Percentiles rank a stretch among this genome's conserved stretches.
phyloP scores from a whole-genome alignment of 2,888 invertebrate genomes.

The Synergus japonicus region DNA sequence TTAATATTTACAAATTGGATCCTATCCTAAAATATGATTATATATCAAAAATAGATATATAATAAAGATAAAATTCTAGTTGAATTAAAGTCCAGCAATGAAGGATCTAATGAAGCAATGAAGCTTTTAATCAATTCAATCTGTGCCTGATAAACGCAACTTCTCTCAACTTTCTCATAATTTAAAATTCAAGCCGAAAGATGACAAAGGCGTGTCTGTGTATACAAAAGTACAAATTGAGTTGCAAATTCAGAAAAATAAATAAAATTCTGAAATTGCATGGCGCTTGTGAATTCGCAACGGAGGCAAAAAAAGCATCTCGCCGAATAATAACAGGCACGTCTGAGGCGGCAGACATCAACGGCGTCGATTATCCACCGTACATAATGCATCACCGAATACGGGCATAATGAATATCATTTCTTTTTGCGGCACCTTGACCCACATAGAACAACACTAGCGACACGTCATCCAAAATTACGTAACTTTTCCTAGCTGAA shows the following conservation, averaged over 20 bases:
- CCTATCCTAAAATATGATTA: no score
- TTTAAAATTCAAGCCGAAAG: neutral
- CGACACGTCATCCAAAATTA: constrained; percentile 65
- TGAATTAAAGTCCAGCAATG: no score
- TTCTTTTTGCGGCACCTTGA: constrained; percentile 74
- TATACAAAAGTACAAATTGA: neutral
- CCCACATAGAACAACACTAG: constrained; percentile 68
- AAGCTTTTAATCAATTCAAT: no score
- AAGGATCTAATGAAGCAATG: no score
- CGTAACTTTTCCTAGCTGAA: constrained; percentile 52
- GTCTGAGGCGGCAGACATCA: constrained; percentile 39
- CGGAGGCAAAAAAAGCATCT: constrained; percentile 14
- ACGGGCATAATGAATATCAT: constrained; percentile 75
- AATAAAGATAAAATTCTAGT: no score
- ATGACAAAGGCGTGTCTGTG: neutral
- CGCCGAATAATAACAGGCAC: constrained; percentile 30
- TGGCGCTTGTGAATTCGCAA: constrained; percentile 31
- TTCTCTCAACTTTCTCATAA: neutral
- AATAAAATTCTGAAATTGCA: neutral
- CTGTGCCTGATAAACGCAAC: no score
- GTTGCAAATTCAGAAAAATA: constrained; percentile 27
- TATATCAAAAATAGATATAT: no score
- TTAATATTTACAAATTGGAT: no score
- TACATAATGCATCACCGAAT: constrained; percentile 67
- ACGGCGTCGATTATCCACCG: constrained; percentile 47